Evolutionary conservation across 92 coral and sea anemone species (phyloP).

Genomic region (Umimayanthus chanpuru): DNA sequence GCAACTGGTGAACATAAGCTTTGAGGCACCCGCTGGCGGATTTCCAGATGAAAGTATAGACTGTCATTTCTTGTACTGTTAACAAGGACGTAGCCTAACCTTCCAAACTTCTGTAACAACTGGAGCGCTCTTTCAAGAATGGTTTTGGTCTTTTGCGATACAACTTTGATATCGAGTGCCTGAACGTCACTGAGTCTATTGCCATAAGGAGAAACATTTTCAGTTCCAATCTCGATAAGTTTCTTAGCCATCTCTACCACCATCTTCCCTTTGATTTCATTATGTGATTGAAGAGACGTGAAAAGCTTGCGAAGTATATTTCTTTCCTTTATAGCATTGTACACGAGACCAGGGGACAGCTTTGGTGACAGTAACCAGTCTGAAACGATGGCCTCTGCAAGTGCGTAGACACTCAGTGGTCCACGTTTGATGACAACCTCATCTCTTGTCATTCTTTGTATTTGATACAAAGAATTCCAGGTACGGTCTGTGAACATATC

Average conservation of each 20-base stretch:
- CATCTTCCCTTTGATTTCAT: slow-evolving; percentile 20
- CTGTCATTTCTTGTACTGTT: neutral
- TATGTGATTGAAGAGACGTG: neutral
- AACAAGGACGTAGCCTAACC: slow-evolving; percentile 24
- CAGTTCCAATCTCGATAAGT: slow-evolving; percentile 35
- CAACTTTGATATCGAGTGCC: slow-evolving; percentile 37
- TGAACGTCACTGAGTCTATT: slow-evolving; percentile 37
- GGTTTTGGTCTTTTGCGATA: neutral
- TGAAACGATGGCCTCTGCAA: slow-evolving; percentile 45
- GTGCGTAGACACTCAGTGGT: slow-evolving; percentile 56
- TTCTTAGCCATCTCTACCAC: slow-evolving; percentile 33
- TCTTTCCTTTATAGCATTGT: neutral
- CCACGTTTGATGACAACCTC: slow-evolving; percentile 44
- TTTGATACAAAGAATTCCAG: slow-evolving; percentile 44
- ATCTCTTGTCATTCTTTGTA: slow-evolving; percentile 54
- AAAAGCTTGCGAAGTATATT: slow-evolving; percentile 17
- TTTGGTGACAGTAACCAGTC: slow-evolving; percentile 26
- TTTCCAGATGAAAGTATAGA: slow-evolving; percentile 50
- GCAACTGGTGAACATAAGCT: neutral
- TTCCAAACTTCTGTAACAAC: slow-evolving; percentile 23
- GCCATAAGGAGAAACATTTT: slow-evolving; percentile 47
- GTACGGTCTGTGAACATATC: slow-evolving; percentile 22
- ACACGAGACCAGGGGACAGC: slow-evolving; percentile 43
- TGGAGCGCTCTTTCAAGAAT: slow-evolving; percentile 49
- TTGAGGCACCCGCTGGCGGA: slow-evolving; percentile 25